Evolutionary conservation across 2,113 vertebrate species (phyloP), one percentile per base, ranked within the genome.

Genomic region (Monarcha castaneiventris): DNA sequence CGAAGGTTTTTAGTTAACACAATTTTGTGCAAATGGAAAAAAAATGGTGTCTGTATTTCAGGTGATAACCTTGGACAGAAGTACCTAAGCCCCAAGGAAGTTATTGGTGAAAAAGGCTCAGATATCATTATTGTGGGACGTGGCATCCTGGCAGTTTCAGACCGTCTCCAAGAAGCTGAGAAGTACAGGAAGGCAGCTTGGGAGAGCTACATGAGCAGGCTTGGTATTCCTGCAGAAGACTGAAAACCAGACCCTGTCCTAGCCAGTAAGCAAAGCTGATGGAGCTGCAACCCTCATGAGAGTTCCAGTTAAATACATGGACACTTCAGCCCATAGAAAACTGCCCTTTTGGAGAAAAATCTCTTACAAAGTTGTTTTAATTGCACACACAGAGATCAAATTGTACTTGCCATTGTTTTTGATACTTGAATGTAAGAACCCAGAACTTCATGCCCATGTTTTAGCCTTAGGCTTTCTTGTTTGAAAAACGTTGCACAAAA

Each of bases 61-160:
- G 99, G 98, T 54, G 99, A 99, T 96, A 92, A 44, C 43, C 97
- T 99, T 69, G 99, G 99, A 64, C 99, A 99, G 75, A 98, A 98
- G 97, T 99, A 99, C 96, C 95, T 95, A 37, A 99, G 96, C 71
- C 99, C 99, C 7, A 97, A 98, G 64, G 98, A 99, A 43, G 98
- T 99, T 33, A 98, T 99, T 79, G 73, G 69, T n/a, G 96, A 87
- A 59, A 98, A 98, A 92, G 98, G 98, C 87, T 99, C 98, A 52
- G 99, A 99, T 81, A 87, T 99, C 97, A 98, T 99, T 96, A 99
- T 99, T 23, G 99, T 99, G 39, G 99, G 99, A 79, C 98, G 99
- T 39, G 99, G 99, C 26, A 99, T 99, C 81, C 81, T 99, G 89
- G 96, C 97, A 29, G 98, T 98, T 4, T 39, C 98, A 14, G 97